A percentile compares a stretch with the other conserved stretches of the same genome.
Conservation (phyloP, 2,888 invertebrate species). For the Branchellion lobata region DNA sequence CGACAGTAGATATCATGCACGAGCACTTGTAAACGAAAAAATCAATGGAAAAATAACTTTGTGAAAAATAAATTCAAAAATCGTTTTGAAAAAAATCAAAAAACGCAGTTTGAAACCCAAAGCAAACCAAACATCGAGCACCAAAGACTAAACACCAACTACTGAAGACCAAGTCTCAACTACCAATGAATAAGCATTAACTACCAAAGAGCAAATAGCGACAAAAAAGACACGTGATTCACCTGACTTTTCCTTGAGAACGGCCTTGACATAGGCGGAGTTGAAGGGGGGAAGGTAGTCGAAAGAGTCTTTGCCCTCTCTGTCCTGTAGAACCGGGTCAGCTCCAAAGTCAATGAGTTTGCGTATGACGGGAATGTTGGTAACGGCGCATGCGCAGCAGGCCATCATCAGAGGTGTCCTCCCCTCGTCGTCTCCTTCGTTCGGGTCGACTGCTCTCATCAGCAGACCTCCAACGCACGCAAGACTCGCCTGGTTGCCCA, state of each 20-base stretch:
- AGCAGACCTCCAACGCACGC: constrained; percentile 50
- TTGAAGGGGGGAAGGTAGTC: constrained; percentile 52
- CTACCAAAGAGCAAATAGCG: too few relatives aligned
- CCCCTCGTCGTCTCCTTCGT: constrained; percentile 47
- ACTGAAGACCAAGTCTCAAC: too few relatives aligned
- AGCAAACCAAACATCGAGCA: too few relatives aligned
- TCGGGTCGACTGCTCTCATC: constrained; percentile 49
- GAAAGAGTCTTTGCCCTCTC: constrained; percentile 52
- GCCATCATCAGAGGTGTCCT: constrained; percentile 52
- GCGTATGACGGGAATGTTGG: constrained; percentile 50
- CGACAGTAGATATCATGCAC: too few relatives aligned
- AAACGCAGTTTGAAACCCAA: too few relatives aligned
- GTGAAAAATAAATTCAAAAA: too few relatives aligned
- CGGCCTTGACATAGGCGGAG: constrained; percentile 51
- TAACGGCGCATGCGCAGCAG: constrained; percentile 49
- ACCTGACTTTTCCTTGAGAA: constrained; percentile 51
- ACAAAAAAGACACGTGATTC: too few relatives aligned
- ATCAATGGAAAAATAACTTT: too few relatives aligned
- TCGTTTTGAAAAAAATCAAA: too few relatives aligned
- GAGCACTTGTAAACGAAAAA: too few relatives aligned
- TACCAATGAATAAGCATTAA: too few relatives aligned
- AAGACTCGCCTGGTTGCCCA: constrained; percentile 50
- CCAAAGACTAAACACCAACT: too few relatives aligned
- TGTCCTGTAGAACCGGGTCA: constrained; percentile 52
- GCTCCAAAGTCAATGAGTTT: constrained; percentile 52